Percentiles rank a stretch among this genome's conserved stretches.
Evolutionary conservation across 2,888 invertebrate genomes (phyloP).

Genomic region (Cylindroiulus punctatus): DNA sequence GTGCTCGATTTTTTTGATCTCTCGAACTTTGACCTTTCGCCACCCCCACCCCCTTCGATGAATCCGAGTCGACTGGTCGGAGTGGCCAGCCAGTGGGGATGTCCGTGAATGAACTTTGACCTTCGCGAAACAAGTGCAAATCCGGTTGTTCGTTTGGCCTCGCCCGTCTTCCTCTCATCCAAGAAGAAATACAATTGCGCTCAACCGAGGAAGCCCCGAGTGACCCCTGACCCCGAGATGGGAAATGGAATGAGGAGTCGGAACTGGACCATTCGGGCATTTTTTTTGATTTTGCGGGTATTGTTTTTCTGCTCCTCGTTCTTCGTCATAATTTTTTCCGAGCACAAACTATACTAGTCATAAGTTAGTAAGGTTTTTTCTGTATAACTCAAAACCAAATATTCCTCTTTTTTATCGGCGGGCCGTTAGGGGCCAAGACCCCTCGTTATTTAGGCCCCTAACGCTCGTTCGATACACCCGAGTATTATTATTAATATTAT

Average conservation of each 20-base stretch:
- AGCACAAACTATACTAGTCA: constrained; percentile 44
- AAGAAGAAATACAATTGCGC: constrained; percentile 28
- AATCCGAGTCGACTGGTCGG: too few species aligned
- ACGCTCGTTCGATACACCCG: not conserved
- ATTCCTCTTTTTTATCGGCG: not conserved
- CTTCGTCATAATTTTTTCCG: not conserved
- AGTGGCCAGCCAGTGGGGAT: too few species aligned
- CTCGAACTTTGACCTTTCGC: not conserved
- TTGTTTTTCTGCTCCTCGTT: not conserved
- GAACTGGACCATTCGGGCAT: not conserved
- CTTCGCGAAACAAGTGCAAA: not conserved
- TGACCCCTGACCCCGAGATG: not conserved
- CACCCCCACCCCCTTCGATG: not conserved
- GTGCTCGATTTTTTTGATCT: constrained; percentile 21
- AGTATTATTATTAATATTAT: constrained; percentile 46
- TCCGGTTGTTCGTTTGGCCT: constrained; percentile 6
- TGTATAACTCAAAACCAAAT: constrained; percentile 35
- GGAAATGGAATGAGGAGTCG: not conserved
- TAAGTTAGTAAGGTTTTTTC: not conserved
- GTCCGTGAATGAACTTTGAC: not conserved
- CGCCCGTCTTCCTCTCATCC: constrained; percentile 33
- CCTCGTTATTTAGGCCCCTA: not conserved
- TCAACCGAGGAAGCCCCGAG: not conserved
- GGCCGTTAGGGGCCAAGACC: not conserved
- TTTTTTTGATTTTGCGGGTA: not conserved